These are phyloP conservation scores for Oscarella lobularis DNA, from an alignment of 37 sponge, comb jelly and placozoan species.

Conservation along the genomic window DNA sequence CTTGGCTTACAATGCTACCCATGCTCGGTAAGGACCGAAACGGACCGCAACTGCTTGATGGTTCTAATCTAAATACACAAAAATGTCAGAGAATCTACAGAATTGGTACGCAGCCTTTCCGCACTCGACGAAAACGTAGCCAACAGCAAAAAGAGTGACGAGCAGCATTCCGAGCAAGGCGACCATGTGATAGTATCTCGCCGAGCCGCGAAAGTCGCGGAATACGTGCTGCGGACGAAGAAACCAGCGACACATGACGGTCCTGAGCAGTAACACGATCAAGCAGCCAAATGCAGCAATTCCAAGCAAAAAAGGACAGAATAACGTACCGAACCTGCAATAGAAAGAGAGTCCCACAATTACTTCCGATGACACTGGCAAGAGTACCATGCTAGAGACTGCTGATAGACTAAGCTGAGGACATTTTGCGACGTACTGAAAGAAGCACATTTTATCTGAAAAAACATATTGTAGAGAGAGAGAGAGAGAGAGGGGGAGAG, in stretches of 20 bases:
- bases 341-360: not conserved
- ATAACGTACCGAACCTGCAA: not conserved
- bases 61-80: not conserved
- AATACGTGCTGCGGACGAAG: not conserved
- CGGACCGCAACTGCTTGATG: not conserved
- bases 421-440: slow-evolving; percentile 51
- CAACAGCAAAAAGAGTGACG: not conserved
- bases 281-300: not conserved
- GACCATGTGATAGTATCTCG: not conserved
- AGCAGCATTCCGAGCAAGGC: not conserved
- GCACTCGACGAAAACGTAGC: not conserved
- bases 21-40: not conserved
- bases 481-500: not conserved
- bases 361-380: not conserved
- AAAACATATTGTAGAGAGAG: not conserved
- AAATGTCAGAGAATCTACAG: too few relatives aligned
- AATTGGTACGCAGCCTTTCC: not conserved
- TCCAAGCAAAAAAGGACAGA: not conserved
- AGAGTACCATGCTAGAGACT: slow-evolving; percentile 51
- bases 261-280: not conserved
- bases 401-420: slow-evolving; percentile 56
- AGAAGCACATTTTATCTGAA: slow-evolving; percentile 48
- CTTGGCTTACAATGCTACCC: not conserved
- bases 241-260: not conserved
- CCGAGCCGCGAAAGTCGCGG: not conserved